Evolutionary conservation across 2,113 vertebrate species (phyloP), one percentile per base, ranked within the genome.

Genomic region (Stomatorhinus ivindoensis): DNA sequence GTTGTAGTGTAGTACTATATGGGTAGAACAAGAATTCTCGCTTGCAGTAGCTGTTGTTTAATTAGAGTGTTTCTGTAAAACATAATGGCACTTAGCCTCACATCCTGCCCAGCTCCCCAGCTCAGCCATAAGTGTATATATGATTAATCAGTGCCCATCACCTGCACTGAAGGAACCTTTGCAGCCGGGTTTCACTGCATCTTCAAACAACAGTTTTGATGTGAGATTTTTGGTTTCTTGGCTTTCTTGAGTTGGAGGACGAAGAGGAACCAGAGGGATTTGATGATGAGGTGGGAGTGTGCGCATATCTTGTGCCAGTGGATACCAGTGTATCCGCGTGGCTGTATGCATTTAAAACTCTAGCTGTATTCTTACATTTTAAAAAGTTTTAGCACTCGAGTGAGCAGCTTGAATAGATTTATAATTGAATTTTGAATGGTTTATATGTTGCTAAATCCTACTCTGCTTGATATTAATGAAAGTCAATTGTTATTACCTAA

Each of bases 231-330:
- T 89, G 11, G 39, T 84, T 84, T 82, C 88, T 2, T n/a, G 80
- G 51, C 80, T 85, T 42, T 27, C 47, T 85, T 61, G 35, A 89
- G 95, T 92, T 95, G 91, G 95, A 96, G 90, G 89, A 94, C 6
- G 94, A 95, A 93, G 95, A 96, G 89, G 95, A 96, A 76, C 91
- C 93, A 0, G 95, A 95, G 86, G 93, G 95, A 44, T 44, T 89
- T 90, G 94, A 96, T 24, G 94, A 95, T 39, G 95, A 96, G 95
- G 94, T 95, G 92, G 93, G 94, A 95, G 61, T 7, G 10, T 88
- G 24, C 44, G 50, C 50, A 39, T 87, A 87, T 89, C 55, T 21
- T 51, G 4, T 85, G 27, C 48, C 85, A 17, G 10, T 88, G 19
- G 48, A 61, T 86, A 3, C 35, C 73, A 42, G 13, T 19, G 31